A percentile compares a stretch with the other conserved stretches of the same genome.
Conservation (phyloP, 1,140 invertebrate species). For the Mamestra configurata region DNA sequence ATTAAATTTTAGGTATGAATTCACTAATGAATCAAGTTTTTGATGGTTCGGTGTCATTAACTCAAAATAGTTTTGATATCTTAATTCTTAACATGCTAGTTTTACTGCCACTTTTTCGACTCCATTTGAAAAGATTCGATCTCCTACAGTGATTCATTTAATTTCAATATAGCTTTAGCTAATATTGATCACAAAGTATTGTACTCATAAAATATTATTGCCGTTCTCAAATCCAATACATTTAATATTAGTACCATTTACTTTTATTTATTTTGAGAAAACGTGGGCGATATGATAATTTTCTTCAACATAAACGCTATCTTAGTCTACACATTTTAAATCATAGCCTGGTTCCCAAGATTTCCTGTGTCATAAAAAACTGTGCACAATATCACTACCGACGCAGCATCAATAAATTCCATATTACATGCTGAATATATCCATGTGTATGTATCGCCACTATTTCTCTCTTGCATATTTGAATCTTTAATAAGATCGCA, state of each 20-base stretch:
- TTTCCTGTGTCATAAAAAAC: slow-evolving; percentile 42
- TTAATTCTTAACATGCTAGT: not conserved
- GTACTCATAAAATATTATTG: slow-evolving; percentile 11
- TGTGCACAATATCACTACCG: slow-evolving; percentile 39
- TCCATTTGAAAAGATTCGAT: not conserved
- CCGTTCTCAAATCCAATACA: not conserved
- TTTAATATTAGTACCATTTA: slow-evolving; percentile 14
- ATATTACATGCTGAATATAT: slow-evolving; percentile 36
- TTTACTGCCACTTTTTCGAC: not conserved
- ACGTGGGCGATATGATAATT: slow-evolving; percentile 38
- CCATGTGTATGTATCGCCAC: slow-evolving; percentile 19
- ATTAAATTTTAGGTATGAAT: slow-evolving; percentile 21
- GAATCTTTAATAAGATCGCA: slow-evolving; percentile 51
- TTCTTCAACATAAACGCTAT: not conserved
- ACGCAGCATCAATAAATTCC: slow-evolving; percentile 41
- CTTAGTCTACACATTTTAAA: slow-evolving; percentile 33
- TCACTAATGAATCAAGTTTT: slow-evolving; percentile 47
- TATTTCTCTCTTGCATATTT: slow-evolving; percentile 51
- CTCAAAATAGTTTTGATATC: slow-evolving; percentile 2
- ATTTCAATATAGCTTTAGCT: not conserved
- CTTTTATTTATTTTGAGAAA: slow-evolving; percentile 5
- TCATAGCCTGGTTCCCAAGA: slow-evolving; percentile 36
- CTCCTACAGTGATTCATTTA: not conserved
- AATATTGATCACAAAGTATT: not conserved
- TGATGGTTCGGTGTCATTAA: slow-evolving; percentile 25